A percentile compares a stretch with the other conserved stretches of the same genome.
These are phyloP conservation scores for Drosophila eugracilis DNA, from an alignment of 1,140 invertebrate genomes.

Conservation along the genomic window DNA sequence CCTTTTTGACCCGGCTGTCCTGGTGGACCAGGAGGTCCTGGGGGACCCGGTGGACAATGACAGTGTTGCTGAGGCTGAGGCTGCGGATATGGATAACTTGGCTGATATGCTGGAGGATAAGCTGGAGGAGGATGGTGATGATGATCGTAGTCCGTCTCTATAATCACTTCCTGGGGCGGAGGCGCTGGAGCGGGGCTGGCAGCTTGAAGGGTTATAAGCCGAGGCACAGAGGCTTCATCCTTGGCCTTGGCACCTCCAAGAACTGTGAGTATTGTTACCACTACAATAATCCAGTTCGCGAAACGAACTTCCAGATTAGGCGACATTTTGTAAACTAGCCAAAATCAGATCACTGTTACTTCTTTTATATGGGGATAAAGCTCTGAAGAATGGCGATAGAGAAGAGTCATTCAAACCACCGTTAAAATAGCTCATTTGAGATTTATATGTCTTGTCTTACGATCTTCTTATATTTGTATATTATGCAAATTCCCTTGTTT, in stretches of 20 bases:
- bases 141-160: constrained; percentile 22
- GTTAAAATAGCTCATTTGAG: constrained; percentile 43
- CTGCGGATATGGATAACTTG: constrained; percentile 31
- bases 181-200: constrained; percentile 30
- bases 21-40: constrained; percentile 46
- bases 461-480: constrained; percentile 8
- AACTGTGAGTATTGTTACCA: not conserved
- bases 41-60: constrained; percentile 52
- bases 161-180: constrained; percentile 34
- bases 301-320: constrained; percentile 14
- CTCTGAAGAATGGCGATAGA: constrained; percentile 1
- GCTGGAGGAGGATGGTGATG: constrained; percentile 13
- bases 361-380: constrained; percentile 34
- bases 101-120: constrained; percentile 2
- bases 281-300: constrained; percentile 4
- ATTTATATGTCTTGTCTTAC: constrained; percentile 20
- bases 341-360: constrained; percentile 20
- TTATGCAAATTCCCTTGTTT: constrained; percentile 43
- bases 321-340: constrained; percentile 45
- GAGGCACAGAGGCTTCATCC: constrained; percentile 11
- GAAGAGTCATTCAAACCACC: constrained; percentile 29
- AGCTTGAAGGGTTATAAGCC: constrained; percentile 33
- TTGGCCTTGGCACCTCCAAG: not conserved
- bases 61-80: constrained; percentile 25
- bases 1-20: constrained; percentile 50